phyloP scores from a whole-genome alignment of 1,140 invertebrate species.

The Procambarus clarkii region DNA sequence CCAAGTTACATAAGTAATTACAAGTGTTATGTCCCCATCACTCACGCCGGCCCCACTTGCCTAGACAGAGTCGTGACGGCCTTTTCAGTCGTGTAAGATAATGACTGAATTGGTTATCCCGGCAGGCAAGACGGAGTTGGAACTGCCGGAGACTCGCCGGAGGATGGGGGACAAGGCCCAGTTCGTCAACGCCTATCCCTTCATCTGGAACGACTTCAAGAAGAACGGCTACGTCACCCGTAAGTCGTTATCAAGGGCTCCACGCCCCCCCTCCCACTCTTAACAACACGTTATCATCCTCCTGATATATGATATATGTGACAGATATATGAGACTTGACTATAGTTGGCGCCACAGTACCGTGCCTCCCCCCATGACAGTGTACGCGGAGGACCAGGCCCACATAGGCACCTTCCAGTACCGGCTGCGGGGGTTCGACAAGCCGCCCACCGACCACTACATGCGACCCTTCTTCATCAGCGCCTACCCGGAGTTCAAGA shows the following conservation, averaged over 20 bases:
- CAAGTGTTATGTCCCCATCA: no score
- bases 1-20: no score
- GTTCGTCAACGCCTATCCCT: slow-evolving; percentile 87
- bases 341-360: no score
- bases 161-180: slow-evolving; percentile 81
- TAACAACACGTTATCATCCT: no score
- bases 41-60: no score
- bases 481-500: slow-evolving; percentile 76
- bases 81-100: no score
- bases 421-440: slow-evolving; percentile 90
- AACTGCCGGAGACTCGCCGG: slow-evolving; percentile 90
- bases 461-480: slow-evolving; percentile 87
- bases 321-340: no score
- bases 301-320: no score
- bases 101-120: not conserved
- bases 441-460: slow-evolving; percentile 93
- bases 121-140: slow-evolving; percentile 86
- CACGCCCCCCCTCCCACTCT: no score
- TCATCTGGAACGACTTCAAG: slow-evolving; percentile 87
- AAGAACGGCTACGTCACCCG: slow-evolving; percentile 82
- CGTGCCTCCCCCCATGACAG: slow-evolving; percentile 76
- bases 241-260: slow-evolving; percentile 49
- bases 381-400: slow-evolving; percentile 91
- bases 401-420: slow-evolving; percentile 92
- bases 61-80: no score